These are phyloP conservation scores for Listronotus bonariensis DNA, from an alignment of 1,140 invertebrate genomes.

Conservation along the genomic window DNA sequence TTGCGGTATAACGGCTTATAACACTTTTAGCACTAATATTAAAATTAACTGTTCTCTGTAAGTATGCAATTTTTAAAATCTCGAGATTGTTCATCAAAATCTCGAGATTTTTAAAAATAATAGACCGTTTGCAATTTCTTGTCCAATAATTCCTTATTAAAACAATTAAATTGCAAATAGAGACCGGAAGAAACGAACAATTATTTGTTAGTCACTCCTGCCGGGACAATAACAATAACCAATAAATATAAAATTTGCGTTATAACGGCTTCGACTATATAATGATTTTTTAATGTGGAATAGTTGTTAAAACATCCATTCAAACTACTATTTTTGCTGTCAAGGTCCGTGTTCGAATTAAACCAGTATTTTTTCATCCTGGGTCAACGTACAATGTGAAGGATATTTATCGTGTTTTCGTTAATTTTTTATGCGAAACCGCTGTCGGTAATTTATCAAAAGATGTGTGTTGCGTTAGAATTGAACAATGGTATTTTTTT, in stretches of 20 bases:
- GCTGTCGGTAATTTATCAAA: slow-evolving; percentile 21
- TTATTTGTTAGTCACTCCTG: neutral
- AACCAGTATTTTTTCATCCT: slow-evolving; percentile 35
- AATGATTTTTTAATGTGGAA: slow-evolving; percentile 26
- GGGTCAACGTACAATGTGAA: slow-evolving; percentile 34
- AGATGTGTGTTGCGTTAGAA: slow-evolving; percentile 2
- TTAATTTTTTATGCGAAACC: slow-evolving; percentile 21
- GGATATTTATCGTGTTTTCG: slow-evolving; percentile 30
- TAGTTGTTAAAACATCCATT: slow-evolving; percentile 22
- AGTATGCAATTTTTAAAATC: too few relatives aligned
- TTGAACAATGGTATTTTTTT: slow-evolving; percentile 10
- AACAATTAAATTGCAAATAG: neutral
- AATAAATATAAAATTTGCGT: slow-evolving; percentile 21
- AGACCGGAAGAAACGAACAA: neutral
- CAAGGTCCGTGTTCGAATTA: slow-evolving; percentile 31
- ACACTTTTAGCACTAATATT: too few relatives aligned
- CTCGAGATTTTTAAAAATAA: too few relatives aligned
- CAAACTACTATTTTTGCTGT: slow-evolving; percentile 29
- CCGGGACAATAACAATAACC: neutral
- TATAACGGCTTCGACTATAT: slow-evolving; percentile 26
- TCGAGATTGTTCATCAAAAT: too few relatives aligned
- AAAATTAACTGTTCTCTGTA: too few relatives aligned
- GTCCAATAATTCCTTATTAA: too few relatives aligned
- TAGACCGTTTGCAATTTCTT: too few relatives aligned
- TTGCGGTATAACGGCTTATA: slow-evolving; percentile 30